These are phyloP conservation scores for Rafetus swinhoei DNA, from an alignment of 2,113 vertebrate genomes.

Conservation along the genomic window DNA sequence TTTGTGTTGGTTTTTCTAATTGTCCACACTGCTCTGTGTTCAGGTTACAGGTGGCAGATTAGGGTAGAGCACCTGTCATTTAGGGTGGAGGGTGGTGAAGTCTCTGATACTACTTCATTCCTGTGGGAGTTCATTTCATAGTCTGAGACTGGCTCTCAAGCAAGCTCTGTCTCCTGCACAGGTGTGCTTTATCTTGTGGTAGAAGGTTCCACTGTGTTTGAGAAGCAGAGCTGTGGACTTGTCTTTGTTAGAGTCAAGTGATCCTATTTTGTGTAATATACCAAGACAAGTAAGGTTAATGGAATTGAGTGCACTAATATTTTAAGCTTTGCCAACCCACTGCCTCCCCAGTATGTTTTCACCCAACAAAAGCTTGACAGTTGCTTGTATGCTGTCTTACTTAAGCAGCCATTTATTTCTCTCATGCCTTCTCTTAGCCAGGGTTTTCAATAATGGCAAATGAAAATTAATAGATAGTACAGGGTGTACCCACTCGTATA, in stretches of 20 bases:
- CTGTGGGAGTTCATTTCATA: background rate
- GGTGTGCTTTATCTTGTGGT: rapidly evolving
- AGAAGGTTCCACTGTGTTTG: too few species aligned
- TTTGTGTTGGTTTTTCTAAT: too few species aligned
- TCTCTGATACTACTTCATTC: background rate
- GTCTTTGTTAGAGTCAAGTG: background rate
- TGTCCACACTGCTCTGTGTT: too few species aligned
- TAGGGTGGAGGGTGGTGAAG: too few species aligned
- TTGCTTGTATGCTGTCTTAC: background rate
- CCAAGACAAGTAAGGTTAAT: background rate
- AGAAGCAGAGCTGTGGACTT: background rate
- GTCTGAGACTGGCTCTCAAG: background rate
- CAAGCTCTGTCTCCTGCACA: background rate
- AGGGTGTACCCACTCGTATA: too few species aligned
- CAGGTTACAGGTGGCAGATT: too few species aligned
- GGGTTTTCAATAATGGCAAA: constrained; percentile 35
- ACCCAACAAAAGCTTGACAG: constrained; percentile 26
- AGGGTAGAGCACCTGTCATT: too few species aligned
- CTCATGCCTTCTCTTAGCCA: background rate
- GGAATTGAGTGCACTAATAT: background rate
- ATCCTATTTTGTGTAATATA: constrained; percentile 19
- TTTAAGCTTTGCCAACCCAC: background rate
- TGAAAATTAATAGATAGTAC: constrained; percentile 28
- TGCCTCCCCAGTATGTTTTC: background rate
- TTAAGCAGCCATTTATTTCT: background rate